Conservation (phyloP, 2,113 vertebrate species). For the Anthoscopus minutus region DNA sequence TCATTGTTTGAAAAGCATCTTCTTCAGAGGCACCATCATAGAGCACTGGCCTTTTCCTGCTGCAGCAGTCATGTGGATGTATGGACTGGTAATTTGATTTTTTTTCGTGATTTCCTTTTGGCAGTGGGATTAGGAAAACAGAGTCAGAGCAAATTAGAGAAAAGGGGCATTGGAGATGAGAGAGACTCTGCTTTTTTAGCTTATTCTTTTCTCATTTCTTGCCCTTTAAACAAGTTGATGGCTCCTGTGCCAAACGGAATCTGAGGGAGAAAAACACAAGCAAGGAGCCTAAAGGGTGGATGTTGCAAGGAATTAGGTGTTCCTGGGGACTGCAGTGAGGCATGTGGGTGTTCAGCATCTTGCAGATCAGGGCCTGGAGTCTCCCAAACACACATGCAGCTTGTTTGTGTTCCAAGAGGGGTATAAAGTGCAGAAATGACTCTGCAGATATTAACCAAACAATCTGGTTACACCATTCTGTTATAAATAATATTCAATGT, state of each 20-base stretch:
- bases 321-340: background rate
- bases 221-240: background rate
- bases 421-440: background rate
- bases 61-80: background rate
- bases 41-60: background rate
- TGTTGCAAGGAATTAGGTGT: background rate
- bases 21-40: background rate
- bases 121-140: background rate
- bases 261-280: background rate
- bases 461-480: background rate
- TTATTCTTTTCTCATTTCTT: background rate
- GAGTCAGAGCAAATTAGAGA: background rate
- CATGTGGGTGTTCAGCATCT: background rate
- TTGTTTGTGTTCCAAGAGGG: background rate
- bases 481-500: background rate
- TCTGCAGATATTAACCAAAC: background rate
- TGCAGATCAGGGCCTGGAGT: background rate
- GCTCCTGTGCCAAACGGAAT: background rate
- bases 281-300: background rate
- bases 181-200: background rate
- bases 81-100: fast-evolving
- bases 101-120: background rate
- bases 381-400: background rate
- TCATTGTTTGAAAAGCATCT: background rate
- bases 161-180: background rate